Percentiles rank a stretch among this genome's conserved stretches.
These are phyloP conservation scores for Pachyuromys duprasi DNA, from an alignment of 2,797 vertebrate genomes.

Conservation along the genomic window DNA sequence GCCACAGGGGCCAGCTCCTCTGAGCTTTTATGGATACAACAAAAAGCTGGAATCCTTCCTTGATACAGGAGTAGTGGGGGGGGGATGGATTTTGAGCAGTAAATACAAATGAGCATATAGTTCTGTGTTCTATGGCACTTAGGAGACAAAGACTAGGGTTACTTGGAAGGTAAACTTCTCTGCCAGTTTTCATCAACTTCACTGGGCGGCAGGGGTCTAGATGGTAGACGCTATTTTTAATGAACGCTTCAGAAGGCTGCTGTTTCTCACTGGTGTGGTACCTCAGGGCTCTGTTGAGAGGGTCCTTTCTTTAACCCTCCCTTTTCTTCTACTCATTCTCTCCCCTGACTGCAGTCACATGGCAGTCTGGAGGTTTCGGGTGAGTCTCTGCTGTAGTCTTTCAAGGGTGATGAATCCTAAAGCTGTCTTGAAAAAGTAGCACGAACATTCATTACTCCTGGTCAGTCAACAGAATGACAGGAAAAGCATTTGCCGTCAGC, in stretches of 20 bases:
- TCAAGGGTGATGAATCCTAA: conserved; percentile 59
- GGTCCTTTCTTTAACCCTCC: neutral
- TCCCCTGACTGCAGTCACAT: neutral
- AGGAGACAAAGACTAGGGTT: neutral
- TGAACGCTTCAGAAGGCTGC: neutral
- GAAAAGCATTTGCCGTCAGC: conserved; percentile 71
- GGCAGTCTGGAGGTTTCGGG: neutral
- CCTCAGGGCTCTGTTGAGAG: neutral
- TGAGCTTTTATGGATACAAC: neutral
- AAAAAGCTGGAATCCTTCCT: neutral
- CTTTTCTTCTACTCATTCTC: too few relatives aligned
- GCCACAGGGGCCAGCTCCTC: neutral
- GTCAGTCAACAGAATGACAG: conserved; percentile 78
- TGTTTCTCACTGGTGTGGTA: neutral
- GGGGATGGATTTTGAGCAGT: neutral
- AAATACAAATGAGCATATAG: neutral
- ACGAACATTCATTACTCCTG: conserved; percentile 80
- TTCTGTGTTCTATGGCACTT: neutral
- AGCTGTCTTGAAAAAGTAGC: conserved; percentile 70
- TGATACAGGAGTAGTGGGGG: neutral
- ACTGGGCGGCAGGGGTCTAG: too few relatives aligned
- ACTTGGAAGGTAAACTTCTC: too few relatives aligned
- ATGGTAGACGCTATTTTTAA: neutral
- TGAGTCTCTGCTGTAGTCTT: neutral
- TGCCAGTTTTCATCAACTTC: neutral